These are phyloP conservation scores for Zonitis immaculata DNA, from an alignment of 2,888 invertebrate species.

Conservation along the genomic window DNA sequence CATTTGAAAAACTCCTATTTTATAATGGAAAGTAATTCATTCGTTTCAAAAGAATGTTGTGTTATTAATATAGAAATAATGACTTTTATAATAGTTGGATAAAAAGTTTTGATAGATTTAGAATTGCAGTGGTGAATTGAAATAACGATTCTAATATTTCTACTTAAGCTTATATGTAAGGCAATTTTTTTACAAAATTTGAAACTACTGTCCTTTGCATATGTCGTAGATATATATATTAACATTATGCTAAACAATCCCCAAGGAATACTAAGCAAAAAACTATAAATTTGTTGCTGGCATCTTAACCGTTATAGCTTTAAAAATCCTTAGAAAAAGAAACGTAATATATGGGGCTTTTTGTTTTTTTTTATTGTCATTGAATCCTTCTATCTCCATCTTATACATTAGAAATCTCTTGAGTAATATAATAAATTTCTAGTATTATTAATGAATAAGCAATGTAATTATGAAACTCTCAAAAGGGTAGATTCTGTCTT, in stretches of 20 bases:
- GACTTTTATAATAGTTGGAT: no score
- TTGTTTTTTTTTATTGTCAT: background rate
- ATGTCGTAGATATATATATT: background rate
- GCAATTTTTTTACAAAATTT: no score
- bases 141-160: background rate
- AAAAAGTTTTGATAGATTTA: no score
- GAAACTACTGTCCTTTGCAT: background rate
- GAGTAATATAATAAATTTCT: background rate
- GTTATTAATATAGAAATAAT: no score
- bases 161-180: background rate
- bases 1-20: no score
- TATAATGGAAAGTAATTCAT: no score
- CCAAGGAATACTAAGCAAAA: background rate
- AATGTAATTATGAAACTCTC: background rate
- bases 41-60: no score
- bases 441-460: background rate
- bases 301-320: background rate
- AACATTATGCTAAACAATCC: background rate
- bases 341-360: background rate
- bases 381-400: background rate
- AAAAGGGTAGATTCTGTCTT: background rate
- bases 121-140: no score
- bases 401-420: background rate
- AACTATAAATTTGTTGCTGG: background rate
- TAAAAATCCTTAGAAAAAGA: background rate